Base-by-base conservation (phyloP, 92 coral and sea anemone species). In the Zoanthus sociatus region DNA sequence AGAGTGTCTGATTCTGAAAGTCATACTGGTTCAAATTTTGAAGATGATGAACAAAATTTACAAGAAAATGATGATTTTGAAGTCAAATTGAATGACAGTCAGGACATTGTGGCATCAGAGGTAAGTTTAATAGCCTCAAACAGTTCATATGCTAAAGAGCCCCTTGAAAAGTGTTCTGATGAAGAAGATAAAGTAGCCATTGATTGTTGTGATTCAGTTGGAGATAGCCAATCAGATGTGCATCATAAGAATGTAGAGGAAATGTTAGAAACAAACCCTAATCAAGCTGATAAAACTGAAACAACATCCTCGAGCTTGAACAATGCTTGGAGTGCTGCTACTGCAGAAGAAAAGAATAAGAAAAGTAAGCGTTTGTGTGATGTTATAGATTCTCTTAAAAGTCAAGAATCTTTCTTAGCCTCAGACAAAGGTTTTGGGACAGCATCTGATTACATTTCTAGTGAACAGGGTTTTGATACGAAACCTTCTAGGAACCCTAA, bases 11-110 rank as follows among this genome's bases (percentile, higher is more conserved):
- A 81, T 12, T 81, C 73, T 4, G 85, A 81, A 4, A 15, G 42
- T 30, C 60, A 21, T 4, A 46, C 45, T 4, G 85, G 66, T 44
- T 81, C 63, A 12, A 32, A 14, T 67, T 64, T 61, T 18, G 85
- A 81, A 20, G 85, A 64, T 66, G 85, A 81, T 45, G 85, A 81
- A 32, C 85, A 81, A 13, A 79, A 64, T 13, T 63, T 81, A 32
- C 75, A 46, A 67, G 85, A 81, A 64, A 64, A 67, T 44, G 61
- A 81, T 64, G 85, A 66, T 63, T 81, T 81, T 81, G 85, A 81
- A 81, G 46, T 81, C 1, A 16, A 64, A 1, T 18, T 66, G 66
- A 46, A 81, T 81, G 60, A 66, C 66, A 81, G 75, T 81, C 85
- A 81, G 14, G 85, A 81, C 1, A 0, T 67, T 81, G 20, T 33